A percentile compares a stretch with the other conserved stretches of the same genome.
Conservation (phyloP, 2,888 invertebrate species). For the Augiades crinisus region DNA sequence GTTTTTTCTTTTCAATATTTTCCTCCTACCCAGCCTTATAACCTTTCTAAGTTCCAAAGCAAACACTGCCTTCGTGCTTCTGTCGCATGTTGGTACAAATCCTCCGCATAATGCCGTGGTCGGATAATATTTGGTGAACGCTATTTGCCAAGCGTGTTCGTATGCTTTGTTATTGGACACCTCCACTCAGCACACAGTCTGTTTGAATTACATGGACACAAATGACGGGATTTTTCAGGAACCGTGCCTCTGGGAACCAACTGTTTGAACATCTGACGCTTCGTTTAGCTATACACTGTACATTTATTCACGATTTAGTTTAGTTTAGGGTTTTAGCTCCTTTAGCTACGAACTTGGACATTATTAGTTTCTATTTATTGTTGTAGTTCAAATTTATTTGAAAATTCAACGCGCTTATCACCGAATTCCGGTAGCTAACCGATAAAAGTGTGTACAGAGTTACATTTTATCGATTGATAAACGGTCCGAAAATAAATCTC, state of each 20-base stretch:
- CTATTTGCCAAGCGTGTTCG: slow-evolving; percentile 76
- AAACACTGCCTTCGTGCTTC: slow-evolving; percentile 60
- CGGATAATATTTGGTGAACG: slow-evolving; percentile 72
- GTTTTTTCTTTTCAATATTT: slow-evolving; percentile 42
- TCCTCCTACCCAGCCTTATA: slow-evolving; percentile 42
- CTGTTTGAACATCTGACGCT: slow-evolving; percentile 50
- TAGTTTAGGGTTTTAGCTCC: too few relatives aligned
- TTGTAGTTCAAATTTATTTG: background rate
- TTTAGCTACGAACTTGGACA: too few relatives aligned
- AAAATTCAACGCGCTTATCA: background rate
- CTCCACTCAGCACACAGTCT: slow-evolving; percentile 67
- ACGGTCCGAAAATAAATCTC: slow-evolving; percentile 57
- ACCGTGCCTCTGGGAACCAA: slow-evolving; percentile 36
- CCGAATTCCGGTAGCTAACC: slow-evolving; percentile 21
- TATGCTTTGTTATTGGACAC: slow-evolving; percentile 77
- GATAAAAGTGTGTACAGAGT: slow-evolving; percentile 31
- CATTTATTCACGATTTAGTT: too few relatives aligned
- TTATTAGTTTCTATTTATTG: too few relatives aligned
- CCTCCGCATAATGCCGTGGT: slow-evolving; percentile 67
- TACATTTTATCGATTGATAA: slow-evolving; percentile 56
- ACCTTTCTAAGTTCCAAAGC: slow-evolving; percentile 60
- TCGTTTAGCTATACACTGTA: too few relatives aligned
- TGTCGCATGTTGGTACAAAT: slow-evolving; percentile 69
- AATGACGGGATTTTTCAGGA: slow-evolving; percentile 59
- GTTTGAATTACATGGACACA: slow-evolving; percentile 64